Conservation (phyloP, 2,113 vertebrate species). For the Hipposideros armiger region DNA sequence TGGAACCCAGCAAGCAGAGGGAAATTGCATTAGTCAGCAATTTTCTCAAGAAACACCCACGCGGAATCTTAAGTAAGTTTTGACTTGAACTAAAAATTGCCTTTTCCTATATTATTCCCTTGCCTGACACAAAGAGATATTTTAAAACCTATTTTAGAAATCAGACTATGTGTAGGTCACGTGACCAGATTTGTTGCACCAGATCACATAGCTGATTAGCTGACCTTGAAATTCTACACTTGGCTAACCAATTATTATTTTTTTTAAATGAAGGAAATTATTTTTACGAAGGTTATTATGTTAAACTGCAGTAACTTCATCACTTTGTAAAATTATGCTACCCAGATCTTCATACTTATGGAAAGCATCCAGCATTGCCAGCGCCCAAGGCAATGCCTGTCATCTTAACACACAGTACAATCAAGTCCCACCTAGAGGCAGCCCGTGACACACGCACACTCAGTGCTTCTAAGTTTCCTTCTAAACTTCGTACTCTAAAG, state of each 20-base stretch:
- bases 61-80: constrained; percentile 43
- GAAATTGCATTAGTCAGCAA: constrained; percentile 47
- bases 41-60: constrained; percentile 58
- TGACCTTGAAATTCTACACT: not conserved
- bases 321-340: constrained; percentile 48
- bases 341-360: constrained; percentile 30
- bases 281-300: not conserved
- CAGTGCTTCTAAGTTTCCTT: not conserved
- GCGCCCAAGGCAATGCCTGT: not conserved
- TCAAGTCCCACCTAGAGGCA: not conserved
- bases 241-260: not conserved
- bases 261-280: not conserved
- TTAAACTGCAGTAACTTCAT: not conserved
- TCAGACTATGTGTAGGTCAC: not conserved
- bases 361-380: not conserved
- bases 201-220: not conserved
- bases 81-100: constrained; percentile 53
- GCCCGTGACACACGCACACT: not conserved
- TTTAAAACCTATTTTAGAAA: not conserved
- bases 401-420: not conserved
- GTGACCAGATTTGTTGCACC: not conserved
- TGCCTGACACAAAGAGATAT: not conserved
- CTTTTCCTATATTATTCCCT: constrained; percentile 26
- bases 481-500: not conserved
- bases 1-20: not conserved